These are phyloP conservation scores for Rhinogobius similis DNA, from an alignment of 2,113 vertebrate genomes.

Conservation along the genomic window DNA sequence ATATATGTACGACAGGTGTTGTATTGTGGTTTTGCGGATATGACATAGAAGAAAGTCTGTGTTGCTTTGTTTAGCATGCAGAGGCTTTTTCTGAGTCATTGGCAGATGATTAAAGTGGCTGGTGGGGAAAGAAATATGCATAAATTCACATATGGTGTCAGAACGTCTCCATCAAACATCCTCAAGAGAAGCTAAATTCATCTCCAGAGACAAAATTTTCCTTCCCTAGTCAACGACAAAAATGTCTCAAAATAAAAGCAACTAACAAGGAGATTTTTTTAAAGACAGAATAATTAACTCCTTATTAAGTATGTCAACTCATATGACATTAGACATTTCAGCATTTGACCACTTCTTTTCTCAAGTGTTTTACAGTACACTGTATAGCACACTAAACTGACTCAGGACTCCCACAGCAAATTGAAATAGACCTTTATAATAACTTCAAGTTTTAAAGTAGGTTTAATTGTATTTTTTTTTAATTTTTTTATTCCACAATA, in stretches of 20 bases:
- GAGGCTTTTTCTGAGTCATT: background rate
- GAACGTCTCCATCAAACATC: slow-evolving; percentile 14
- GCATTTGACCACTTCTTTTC: background rate
- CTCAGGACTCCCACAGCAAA: too few species aligned
- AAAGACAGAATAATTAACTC: background rate
- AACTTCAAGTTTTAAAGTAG: too few species aligned
- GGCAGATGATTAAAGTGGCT: slow-evolving; percentile 17
- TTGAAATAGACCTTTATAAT: too few species aligned
- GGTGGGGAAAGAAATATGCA: background rate
- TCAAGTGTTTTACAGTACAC: too few species aligned
- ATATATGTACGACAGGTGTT: background rate
- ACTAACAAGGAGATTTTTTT: background rate
- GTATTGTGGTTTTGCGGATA: background rate
- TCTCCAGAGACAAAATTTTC: slow-evolving; percentile 25
- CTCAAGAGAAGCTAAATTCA: slow-evolving; percentile 13
- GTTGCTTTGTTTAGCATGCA: background rate
- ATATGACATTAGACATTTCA: background rate
- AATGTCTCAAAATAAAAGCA: background rate
- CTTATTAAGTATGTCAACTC: background rate
- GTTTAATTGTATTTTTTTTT: too few species aligned
- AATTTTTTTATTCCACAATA: too few species aligned
- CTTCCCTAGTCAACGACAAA: slow-evolving; percentile 6
- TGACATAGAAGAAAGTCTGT: background rate
- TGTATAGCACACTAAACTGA: too few species aligned
- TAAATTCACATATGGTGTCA: slow-evolving; percentile 8